Base-by-base conservation (phyloP, 1,140 invertebrate genomes). In the Saccostrea echinata region DNA sequence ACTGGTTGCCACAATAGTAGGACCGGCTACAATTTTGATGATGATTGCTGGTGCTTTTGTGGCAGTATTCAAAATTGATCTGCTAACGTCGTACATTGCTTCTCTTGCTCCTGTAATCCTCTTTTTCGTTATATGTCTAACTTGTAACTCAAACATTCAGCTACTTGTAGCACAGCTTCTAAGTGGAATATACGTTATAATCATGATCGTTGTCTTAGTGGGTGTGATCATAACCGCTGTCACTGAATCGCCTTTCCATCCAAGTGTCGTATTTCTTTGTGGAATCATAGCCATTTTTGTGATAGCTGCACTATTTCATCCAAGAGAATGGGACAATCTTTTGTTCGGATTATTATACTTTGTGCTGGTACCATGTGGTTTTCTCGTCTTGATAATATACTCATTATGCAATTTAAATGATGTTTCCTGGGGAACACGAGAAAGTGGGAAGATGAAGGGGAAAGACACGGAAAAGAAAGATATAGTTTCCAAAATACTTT, bases 371-470 rank as follows among this genome's bases (percentile, higher is more conserved):
- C 99, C 99, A 0, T 98, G 98, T 92, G 99, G 99, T 97, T 99
- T 99, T 96, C 96, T 99, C 88, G 96, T 99, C n/a, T 96, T 99
- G 90, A 98, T 99, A 94, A 96, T 99, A 57, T 99, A 99, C 94
- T 99, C 98, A 8, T 97, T 99, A 89, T 98, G 98, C 94, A 99
- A 99, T 95, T 95, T 99, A 84, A 99, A 99, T 93, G 97, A 98
- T 83, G 98, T 99, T 89, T 97, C 98, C 0, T 99, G 99, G 99
- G 99, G 99, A 93, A 99, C 99, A 4, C 96, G 99, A 89, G 99
- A 99, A 96, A 98, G 18, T 51, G 16, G 18, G 24, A 83, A 18
- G 9, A 11, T 35, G 24, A 52, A 43, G 12, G 11, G 18, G 9
- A 51, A 53, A 3, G 9, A 3, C 27, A 51, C n/a, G 12, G 18